Conservation (phyloP, 2,888 invertebrate species). For the Anthrax anthrax region DNA sequence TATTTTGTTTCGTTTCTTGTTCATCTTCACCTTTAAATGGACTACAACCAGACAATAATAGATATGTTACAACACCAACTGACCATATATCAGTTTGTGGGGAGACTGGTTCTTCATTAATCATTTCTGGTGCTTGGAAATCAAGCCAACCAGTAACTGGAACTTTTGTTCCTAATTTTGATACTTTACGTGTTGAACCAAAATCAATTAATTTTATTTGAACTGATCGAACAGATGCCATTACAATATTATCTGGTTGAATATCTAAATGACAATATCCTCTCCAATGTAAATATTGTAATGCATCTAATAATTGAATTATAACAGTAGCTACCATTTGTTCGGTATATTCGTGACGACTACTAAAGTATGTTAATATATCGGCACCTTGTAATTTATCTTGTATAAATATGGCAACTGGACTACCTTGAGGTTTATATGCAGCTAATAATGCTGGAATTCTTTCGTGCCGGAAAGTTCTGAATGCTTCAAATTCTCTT, state of each 20-base stretch:
- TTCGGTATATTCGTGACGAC: slow-evolving; percentile 81
- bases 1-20: slow-evolving; percentile 79
- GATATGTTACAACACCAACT: slow-evolving; percentile 79
- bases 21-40: slow-evolving; percentile 77
- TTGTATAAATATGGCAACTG: slow-evolving; percentile 56
- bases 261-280: slow-evolving; percentile 79
- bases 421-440: slow-evolving; percentile 50
- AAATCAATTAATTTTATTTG: slow-evolving; percentile 88
- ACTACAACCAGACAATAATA: slow-evolving; percentile 81
- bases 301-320: slow-evolving; percentile 71
- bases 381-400: slow-evolving; percentile 86
- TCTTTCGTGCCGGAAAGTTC: slow-evolving; percentile 74
- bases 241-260: slow-evolving; percentile 90
- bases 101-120: slow-evolving; percentile 74
- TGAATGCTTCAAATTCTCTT: slow-evolving; percentile 70
- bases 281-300: slow-evolving; percentile 92
- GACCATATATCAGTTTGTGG: slow-evolving; percentile 94
- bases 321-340: slow-evolving; percentile 80
- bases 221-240: slow-evolving; percentile 69
- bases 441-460: slow-evolving; percentile 63
- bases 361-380: slow-evolving; percentile 74
- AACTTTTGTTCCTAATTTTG: slow-evolving; percentile 52
- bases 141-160: slow-evolving; percentile 59
- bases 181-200: slow-evolving; percentile 70
- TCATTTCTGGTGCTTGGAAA: slow-evolving; percentile 72